Conservation (phyloP, 1,140 invertebrate genomes). For the Papilio glaucus region DNA sequence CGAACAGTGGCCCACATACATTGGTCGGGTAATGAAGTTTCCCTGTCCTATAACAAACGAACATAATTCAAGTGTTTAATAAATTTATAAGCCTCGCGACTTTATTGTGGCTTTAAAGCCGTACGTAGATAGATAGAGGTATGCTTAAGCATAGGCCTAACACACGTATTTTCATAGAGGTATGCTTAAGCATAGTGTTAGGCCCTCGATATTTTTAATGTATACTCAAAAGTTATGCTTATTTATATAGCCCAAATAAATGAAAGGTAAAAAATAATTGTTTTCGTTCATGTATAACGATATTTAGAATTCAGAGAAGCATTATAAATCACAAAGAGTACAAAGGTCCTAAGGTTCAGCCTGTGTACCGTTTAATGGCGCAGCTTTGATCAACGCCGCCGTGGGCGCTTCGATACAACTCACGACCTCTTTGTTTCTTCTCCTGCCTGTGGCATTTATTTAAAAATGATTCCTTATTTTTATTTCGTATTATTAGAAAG, state of each 20-base stretch:
- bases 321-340: slow-evolving; percentile 7
- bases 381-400: slow-evolving; percentile 1
- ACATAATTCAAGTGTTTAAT: slow-evolving; percentile 84
- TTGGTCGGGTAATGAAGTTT: slow-evolving; percentile 99
- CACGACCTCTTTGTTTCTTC: neutral
- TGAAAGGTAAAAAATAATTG: slow-evolving; percentile 2
- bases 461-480: neutral
- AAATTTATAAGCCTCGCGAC: no score
- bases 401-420: neutral
- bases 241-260: neutral
- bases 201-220: no score
- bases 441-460: neutral
- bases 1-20: slow-evolving; percentile 98
- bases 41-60: slow-evolving; percentile 88
- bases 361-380: neutral
- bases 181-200: no score
- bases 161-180: no score
- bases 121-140: no score
- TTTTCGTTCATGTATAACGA: neutral
- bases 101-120: no score
- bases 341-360: slow-evolving; percentile 1
- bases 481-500: neutral
- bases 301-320: neutral
- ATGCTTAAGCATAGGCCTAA: no score
- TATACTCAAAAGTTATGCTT: no score